Conservation (phyloP, 2,113 vertebrate species). For the Cavia aperea region DNA sequence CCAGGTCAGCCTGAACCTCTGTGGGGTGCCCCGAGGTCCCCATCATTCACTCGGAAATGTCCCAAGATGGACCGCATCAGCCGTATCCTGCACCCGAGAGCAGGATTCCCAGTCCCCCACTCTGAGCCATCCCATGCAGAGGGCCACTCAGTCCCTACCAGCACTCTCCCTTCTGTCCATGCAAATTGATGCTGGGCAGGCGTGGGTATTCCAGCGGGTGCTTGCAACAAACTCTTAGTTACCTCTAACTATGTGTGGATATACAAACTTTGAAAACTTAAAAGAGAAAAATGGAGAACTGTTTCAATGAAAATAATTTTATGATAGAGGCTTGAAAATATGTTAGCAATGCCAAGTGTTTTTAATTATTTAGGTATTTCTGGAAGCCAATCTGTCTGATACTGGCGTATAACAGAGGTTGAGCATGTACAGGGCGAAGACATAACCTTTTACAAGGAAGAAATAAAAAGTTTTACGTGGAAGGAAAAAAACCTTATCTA, state of each 20-base stretch:
- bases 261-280: neutral
- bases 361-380: neutral
- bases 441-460: neutral
- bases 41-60: neutral
- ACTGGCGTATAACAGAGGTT: neutral
- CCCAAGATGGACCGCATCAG: neutral
- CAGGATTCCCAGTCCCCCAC: neutral
- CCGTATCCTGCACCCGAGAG: neutral
- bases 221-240: neutral
- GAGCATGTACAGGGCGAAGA: neutral
- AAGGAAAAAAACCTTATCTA: neutral
- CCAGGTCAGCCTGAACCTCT: accelerated
- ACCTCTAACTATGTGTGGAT: neutral
- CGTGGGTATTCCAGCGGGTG: neutral
- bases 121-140: neutral
- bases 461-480: neutral
- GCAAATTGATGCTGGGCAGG: neutral
- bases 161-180: neutral
- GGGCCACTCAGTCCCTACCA: accelerated
- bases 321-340: accelerated
- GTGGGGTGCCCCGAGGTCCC: neutral
- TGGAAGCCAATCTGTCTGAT: neutral
- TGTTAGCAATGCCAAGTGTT: neutral
- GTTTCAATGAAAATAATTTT: neutral
- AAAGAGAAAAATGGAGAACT: neutral